Evolutionary conservation across 37 sponge, comb jelly and placozoan species (phyloP).

Genomic region (Aplysina aerophoba): DNA sequence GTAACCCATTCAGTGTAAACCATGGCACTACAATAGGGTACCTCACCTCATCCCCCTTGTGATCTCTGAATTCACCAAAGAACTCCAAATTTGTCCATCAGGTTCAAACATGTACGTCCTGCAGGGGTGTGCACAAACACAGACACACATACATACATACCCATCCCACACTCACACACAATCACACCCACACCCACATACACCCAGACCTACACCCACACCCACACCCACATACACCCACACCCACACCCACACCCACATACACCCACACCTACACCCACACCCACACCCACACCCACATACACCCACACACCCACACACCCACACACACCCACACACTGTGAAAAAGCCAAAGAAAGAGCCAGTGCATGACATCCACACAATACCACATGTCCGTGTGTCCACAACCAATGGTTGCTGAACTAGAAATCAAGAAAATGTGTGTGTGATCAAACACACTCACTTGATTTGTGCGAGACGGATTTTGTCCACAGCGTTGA

Average conservation of each 20-base stretch:
- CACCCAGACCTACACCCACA: neutral
- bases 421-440: neutral
- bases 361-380: neutral
- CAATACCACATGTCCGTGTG: neutral
- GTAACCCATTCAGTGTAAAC: too few species aligned
- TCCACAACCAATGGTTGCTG: too few species aligned
- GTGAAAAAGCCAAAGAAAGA: neutral
- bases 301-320: neutral
- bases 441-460: neutral
- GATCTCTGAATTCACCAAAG: constrained; percentile 29
- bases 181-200: neutral
- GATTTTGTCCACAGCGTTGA: constrained; percentile 41
- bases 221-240: neutral
- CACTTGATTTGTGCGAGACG: constrained; percentile 27
- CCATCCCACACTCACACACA: neutral
- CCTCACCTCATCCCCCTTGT: constrained; percentile 20
- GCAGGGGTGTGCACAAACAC: neutral
- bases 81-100: constrained; percentile 16
- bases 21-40: too few species aligned
- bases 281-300: neutral
- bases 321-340: neutral
- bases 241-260: neutral
- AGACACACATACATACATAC: neutral
- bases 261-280: too few species aligned
- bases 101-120: constrained; percentile 27